Evolutionary conservation across 2,888 invertebrate genomes (phyloP).

Genomic region (Eupithecia insigniata): DNA sequence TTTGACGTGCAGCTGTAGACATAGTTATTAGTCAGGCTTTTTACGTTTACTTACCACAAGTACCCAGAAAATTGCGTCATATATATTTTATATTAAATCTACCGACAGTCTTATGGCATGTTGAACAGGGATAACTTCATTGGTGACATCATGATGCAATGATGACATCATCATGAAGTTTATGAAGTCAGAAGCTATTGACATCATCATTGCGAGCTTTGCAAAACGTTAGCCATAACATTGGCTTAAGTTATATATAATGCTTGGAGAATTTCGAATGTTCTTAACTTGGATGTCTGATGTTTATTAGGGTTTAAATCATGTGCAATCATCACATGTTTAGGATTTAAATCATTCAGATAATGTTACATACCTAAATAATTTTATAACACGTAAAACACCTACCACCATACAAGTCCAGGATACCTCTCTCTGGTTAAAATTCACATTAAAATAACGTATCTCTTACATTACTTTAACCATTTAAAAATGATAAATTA

Average conservation of each 20-base stretch:
- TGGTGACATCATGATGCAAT: slow-evolving; percentile 29
- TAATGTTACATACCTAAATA: background rate
- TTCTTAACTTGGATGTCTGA: background rate
- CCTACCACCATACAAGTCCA: background rate
- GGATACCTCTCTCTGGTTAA: background rate
- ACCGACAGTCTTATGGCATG: background rate
- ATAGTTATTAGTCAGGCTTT: slow-evolving; percentile 57
- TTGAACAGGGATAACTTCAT: slow-evolving; percentile 1
- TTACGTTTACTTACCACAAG: slow-evolving; percentile 33
- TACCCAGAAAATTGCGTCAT: slow-evolving; percentile 47
- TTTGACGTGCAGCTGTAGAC: slow-evolving; percentile 46
- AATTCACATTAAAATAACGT: background rate
- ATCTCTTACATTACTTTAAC: background rate
- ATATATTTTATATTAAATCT: slow-evolving; percentile 28
- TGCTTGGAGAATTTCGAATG: background rate
- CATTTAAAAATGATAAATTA: slow-evolving; percentile 17
- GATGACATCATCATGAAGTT: slow-evolving; percentile 8
- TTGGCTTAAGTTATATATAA: background rate
- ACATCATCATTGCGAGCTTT: slow-evolving; percentile 20
- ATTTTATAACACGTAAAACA: background rate
- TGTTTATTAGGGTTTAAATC: background rate
- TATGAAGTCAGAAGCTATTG: slow-evolving; percentile 13
- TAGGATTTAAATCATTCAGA: background rate
- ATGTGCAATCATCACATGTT: too few species aligned
- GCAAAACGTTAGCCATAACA: slow-evolving; percentile 4